Evolutionary conservation across 2,888 invertebrate species (phyloP), one percentile per base, ranked within the genome.

Genomic region (Netelia melanura): DNA sequence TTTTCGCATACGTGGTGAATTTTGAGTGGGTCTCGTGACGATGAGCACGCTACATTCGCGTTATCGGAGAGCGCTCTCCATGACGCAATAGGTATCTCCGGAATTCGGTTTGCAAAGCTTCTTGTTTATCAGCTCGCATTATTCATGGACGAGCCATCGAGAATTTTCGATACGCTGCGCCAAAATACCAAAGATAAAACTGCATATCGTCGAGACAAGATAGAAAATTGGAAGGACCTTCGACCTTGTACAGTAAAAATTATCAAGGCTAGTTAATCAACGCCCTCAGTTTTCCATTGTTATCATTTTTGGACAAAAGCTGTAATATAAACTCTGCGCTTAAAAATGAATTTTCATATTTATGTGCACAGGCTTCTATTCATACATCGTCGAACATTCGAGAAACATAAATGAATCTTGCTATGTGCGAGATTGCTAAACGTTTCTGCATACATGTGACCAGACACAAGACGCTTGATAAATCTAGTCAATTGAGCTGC

Each of bases 1-100:
- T 65, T 56, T 56, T 56, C 56, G 56, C 72, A 30, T 80, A 80
- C 80, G 80, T 80, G 80, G 72, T 56, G 23, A 30, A 65, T 44
- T 65, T 65, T 72, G 64, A 65, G 44, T 17, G 80, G 80, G n/a
- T 44, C 64, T 17, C 25, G 25, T 44, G n/a, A 21, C 58, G 54
- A 54, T 17, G 54, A 54, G 54, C 58, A 58, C 58, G 58, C 21
- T 21, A 21, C 17, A 6, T 65, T 30, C 43, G 11, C 72, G 58
- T 80, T 72, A 72, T 80, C 80, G 44, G 44, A 65, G n/a, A 23
- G 30, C 21, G 52, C 30, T 6, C 64, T 2, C 3, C 43, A 10
- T 52, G 44, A 72, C 72, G 65, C 72, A 71, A 17, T 52, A 25
- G 10, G 38, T 61, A 61, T 61, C 43, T 44, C 30, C 17, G 17